Percentiles rank a stretch among this genome's conserved stretches.
phyloP scores from a whole-genome alignment of 2,797 vertebrate species.

The Dendrocincla tyrannina region DNA sequence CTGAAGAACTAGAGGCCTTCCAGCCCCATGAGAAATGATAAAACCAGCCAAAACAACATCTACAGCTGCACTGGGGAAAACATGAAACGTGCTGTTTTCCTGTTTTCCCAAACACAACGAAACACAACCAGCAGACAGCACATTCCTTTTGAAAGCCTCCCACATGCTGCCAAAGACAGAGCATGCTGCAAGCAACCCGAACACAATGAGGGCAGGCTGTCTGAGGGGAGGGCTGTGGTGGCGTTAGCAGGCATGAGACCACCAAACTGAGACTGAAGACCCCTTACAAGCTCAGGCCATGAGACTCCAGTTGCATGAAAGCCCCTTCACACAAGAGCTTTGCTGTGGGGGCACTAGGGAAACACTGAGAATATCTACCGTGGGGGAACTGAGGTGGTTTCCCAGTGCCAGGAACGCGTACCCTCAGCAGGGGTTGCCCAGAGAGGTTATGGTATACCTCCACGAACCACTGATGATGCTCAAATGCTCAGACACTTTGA shows the following conservation, averaged over 20 bases:
- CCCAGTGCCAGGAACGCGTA: fast-evolving
- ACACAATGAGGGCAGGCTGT: fast-evolving
- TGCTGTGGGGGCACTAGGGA: not conserved
- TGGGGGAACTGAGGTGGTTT: not conserved
- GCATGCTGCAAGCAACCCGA: fast-evolving
- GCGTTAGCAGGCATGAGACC: not conserved
- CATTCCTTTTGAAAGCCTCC: not conserved
- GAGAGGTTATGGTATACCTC: not conserved
- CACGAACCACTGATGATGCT: not conserved
- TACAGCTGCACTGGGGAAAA: not conserved
- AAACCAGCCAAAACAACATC: not conserved
- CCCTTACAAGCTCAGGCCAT: not conserved
- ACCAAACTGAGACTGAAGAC: not conserved
- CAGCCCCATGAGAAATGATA: not conserved
- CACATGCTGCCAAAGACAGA: not conserved
- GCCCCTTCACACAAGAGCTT: not conserved
- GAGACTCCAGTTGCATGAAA: not conserved
- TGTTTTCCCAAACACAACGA: not conserved
- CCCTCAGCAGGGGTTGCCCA: not conserved
- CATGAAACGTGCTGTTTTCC: not conserved
- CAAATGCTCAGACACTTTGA: not conserved
- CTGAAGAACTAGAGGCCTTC: not conserved
- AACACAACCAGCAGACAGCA: not conserved
- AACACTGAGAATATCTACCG: fast-evolving
- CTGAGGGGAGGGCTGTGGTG: fast-evolving